These are phyloP conservation scores for Nycticryphes semicollaris DNA, from an alignment of 2,113 vertebrate genomes.

Conservation along the genomic window DNA sequence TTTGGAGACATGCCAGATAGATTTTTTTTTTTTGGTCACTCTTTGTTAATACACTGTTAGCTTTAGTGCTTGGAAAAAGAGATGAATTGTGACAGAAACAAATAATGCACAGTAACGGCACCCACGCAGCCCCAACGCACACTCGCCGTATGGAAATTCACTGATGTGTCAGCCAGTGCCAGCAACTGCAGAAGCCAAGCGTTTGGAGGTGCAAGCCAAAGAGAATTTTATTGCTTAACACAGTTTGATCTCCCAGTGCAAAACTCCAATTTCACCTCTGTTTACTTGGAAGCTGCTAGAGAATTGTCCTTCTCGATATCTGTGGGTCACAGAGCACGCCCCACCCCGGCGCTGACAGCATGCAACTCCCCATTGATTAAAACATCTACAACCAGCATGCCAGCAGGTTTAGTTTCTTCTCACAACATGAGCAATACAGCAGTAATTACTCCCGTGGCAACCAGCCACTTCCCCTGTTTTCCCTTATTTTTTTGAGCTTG, in stretches of 20 bases:
- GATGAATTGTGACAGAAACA: not conserved
- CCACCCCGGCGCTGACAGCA: not conserved
- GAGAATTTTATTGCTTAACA: not conserved
- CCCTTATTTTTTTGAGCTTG: not conserved
- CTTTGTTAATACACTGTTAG: not conserved
- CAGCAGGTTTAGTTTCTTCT: not conserved
- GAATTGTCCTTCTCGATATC: not conserved
- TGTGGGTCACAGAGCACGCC: not conserved
- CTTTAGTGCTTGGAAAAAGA: not conserved
- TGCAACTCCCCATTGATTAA: not conserved
- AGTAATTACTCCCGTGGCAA: not conserved
- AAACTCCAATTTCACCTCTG: not conserved
- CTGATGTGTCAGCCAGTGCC: not conserved
- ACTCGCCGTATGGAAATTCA: rapidly evolving
- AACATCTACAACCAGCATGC: not conserved
- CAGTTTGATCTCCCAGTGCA: not conserved
- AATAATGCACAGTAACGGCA: not conserved
- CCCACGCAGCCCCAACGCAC: rapidly evolving
- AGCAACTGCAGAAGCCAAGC: not conserved
- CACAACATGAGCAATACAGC: not conserved
- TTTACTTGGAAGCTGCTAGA: not conserved
- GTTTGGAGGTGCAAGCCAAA: not conserved
- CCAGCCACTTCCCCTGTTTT: not conserved
- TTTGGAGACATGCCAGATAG: not conserved
- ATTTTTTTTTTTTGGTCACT: not conserved